phyloP scores from a whole-genome alignment of 2,888 invertebrate genomes.

The Platycheirus albimanus region DNA sequence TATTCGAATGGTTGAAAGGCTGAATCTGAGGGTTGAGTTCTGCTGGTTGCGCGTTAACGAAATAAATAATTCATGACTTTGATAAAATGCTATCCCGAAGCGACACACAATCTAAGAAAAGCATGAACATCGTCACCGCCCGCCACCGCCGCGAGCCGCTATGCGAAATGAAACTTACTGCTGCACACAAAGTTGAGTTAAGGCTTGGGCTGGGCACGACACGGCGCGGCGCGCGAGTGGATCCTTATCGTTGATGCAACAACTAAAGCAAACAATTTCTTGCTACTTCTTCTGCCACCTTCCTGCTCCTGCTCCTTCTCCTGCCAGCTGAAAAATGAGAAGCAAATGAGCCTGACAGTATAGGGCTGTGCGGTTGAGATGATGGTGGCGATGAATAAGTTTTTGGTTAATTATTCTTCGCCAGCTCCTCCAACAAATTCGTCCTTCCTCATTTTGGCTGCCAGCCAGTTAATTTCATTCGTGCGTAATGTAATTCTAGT shows the following conservation, averaged over 20 bases:
- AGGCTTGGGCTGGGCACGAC: not conserved
- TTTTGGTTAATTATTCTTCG: slow-evolving; percentile 68
- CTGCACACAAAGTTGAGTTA: no score
- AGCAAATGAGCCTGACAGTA: slow-evolving; percentile 50
- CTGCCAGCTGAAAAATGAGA: slow-evolving; percentile 17
- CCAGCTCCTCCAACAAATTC: slow-evolving; percentile 13
- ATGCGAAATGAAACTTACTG: slow-evolving; percentile 27
- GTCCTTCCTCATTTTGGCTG: slow-evolving; percentile 25
- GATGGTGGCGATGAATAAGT: slow-evolving; percentile 69
- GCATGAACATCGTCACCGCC: no score
- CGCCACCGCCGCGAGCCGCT: no score
- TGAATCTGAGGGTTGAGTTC: not conserved
- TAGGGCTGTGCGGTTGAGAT: not conserved
- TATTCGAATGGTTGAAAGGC: slow-evolving; percentile 13
- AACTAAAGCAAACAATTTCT: slow-evolving; percentile 43
- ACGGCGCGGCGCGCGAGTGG: not conserved
- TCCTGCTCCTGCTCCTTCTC: not conserved
- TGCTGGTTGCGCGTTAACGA: slow-evolving; percentile 46
- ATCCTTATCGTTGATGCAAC: slow-evolving; percentile 65
- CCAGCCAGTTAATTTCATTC: slow-evolving; percentile 53
- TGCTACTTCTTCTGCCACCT: no score
- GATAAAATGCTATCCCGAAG: slow-evolving; percentile 66
- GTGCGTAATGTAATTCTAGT: slow-evolving; percentile 51
- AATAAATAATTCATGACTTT: slow-evolving; percentile 74
- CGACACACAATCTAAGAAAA: slow-evolving; percentile 68